A percentile compares a stretch with the other conserved stretches of the same genome.
Evolutionary conservation across 2,797 vertebrate genomes (phyloP).

Genomic region (Natrix natrix): DNA sequence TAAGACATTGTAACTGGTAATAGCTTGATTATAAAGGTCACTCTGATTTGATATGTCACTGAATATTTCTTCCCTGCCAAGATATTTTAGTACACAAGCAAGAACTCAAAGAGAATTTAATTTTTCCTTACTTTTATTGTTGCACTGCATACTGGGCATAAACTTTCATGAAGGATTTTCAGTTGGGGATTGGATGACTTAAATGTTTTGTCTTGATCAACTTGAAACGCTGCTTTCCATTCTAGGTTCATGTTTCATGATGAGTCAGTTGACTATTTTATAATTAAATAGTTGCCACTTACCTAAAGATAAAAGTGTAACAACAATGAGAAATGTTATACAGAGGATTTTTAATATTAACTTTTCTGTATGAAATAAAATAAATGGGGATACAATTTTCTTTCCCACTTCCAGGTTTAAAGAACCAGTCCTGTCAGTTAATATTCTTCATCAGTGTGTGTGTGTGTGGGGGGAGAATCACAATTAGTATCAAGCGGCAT

Average conservation of each 20-base stretch:
- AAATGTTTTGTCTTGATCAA: background rate
- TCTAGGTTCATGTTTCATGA: background rate
- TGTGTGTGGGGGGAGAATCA: background rate
- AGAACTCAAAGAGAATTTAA: background rate
- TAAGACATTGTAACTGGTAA: background rate
- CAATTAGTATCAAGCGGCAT: too few relatives aligned
- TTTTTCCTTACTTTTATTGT: background rate
- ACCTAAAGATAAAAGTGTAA: background rate
- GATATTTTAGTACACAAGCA: background rate
- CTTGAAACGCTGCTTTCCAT: background rate
- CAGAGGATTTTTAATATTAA: background rate
- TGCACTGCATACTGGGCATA: background rate
- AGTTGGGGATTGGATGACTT: background rate
- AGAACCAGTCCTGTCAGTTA: slow-evolving; percentile 31
- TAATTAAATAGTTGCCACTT: background rate
- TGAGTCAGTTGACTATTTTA: background rate
- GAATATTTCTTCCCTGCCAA: background rate
- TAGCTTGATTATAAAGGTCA: background rate
- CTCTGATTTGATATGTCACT: background rate
- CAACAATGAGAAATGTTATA: background rate
- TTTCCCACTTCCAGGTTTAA: slow-evolving; percentile 26
- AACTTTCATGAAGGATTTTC: background rate
- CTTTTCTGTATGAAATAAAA: background rate
- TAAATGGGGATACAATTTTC: background rate
- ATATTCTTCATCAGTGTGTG: slow-evolving; percentile 5